Conservation (phyloP, 1,140 invertebrate genomes). For the Danaus melanippus region DNA sequence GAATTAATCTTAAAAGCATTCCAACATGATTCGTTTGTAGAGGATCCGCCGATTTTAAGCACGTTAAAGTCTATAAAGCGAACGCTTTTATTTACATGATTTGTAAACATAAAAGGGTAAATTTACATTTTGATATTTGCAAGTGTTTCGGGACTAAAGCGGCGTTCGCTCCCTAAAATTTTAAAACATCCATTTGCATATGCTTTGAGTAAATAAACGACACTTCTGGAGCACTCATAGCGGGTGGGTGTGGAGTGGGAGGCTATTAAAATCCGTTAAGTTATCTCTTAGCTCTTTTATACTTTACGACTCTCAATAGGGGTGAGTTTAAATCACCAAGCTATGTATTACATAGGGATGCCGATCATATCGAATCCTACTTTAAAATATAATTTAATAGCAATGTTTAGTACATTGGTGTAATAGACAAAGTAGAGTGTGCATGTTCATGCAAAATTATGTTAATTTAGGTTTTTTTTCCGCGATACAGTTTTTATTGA, state of each 20-base stretch:
- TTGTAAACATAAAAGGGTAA: constrained; percentile 71
- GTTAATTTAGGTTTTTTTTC: no score
- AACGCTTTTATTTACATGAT: constrained; percentile 68
- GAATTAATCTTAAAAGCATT: constrained; percentile 14
- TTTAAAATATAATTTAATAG: no score
- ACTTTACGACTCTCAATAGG: no score
- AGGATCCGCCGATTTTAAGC: constrained; percentile 27
- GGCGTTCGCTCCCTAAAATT: constrained; percentile 69
- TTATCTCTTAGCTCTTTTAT: constrained; percentile 8
- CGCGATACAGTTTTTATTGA: no score
- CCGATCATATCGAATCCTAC: no score
- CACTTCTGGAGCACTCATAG: constrained; percentile 61
- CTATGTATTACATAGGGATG: no score
- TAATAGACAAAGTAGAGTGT: no score
- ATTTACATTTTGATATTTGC: constrained; percentile 71
- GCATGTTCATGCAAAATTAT: no score
- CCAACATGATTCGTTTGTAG: constrained; percentile 21
- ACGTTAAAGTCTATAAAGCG: constrained; percentile 61
- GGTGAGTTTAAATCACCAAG: no score
- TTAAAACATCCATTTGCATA: constrained; percentile 71
- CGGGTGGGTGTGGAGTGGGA: constrained; percentile 21
- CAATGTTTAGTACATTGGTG: no score
- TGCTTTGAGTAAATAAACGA: constrained; percentile 71
- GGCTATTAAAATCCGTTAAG: constrained; percentile 28
- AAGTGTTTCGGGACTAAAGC: constrained; percentile 66